Conservation (phyloP, 2,113 vertebrate species). For the Clupea harengus region DNA sequence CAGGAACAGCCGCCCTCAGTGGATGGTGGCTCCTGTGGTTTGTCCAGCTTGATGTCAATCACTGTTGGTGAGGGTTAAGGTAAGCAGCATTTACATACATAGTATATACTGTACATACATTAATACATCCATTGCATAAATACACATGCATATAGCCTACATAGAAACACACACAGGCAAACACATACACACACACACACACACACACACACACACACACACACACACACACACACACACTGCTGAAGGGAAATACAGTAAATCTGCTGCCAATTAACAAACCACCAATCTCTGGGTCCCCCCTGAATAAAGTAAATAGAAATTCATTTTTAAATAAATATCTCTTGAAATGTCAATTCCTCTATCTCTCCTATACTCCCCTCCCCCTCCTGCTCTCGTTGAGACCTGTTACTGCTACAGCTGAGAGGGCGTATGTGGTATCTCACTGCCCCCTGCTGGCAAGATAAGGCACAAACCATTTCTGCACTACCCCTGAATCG, state of each 20-base stretch:
- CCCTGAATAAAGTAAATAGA: not conserved
- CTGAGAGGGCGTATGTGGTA: not conserved
- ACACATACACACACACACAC: not conserved
- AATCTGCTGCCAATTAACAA: too few species aligned
- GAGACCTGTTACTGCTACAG: not conserved
- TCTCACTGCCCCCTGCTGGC: not conserved
- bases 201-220: not conserved
- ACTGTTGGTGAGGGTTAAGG: slow-evolving; percentile 78
- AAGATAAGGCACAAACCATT: not conserved
- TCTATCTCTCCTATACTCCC: not conserved
- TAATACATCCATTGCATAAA: too few species aligned
- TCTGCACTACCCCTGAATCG: not conserved
- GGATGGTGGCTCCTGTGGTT: slow-evolving; percentile 82
- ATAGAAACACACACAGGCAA: too few species aligned
- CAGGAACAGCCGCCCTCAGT: slow-evolving; percentile 86
- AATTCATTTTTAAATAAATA: not conserved
- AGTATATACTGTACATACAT: too few species aligned
- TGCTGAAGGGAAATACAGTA: not conserved
- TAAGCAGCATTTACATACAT: slow-evolving; percentile 22
- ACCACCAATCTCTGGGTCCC: not conserved
- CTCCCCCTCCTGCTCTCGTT: not conserved
- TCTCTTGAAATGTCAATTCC: not conserved
- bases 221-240: not conserved
- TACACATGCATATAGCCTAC: too few species aligned
- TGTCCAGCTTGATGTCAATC: slow-evolving; percentile 93